These are phyloP conservation scores for Puma concolor DNA, from an alignment of 2,113 vertebrate species.

Conservation along the genomic window DNA sequence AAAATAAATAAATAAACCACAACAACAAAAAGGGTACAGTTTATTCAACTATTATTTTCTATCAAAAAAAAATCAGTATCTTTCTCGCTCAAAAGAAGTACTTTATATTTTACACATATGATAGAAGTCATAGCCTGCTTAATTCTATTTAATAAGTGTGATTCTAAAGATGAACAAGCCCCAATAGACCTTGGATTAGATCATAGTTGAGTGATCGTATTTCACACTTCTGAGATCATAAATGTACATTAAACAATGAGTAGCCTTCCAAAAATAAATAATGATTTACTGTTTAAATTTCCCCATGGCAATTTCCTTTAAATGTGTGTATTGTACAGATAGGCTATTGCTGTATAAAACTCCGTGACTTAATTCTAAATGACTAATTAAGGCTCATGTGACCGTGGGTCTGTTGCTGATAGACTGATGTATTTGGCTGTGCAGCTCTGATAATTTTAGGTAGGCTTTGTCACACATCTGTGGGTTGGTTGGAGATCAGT, in stretches of 20 bases:
- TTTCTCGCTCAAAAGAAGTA: slow-evolving; percentile 77
- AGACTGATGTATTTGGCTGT: neutral
- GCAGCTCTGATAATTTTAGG: neutral
- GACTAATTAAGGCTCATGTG: neutral
- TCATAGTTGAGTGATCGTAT: slow-evolving; percentile 78
- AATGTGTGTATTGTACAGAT: neutral
- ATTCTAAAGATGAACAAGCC: slow-evolving; percentile 75
- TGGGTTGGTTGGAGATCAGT: neutral
- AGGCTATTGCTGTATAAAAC: neutral
- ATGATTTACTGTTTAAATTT: slow-evolving; percentile 65
- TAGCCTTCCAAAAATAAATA: slow-evolving; percentile 76
- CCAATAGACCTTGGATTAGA: slow-evolving; percentile 73
- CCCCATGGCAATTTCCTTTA: neutral
- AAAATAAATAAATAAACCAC: no score
- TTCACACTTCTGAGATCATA: slow-evolving; percentile 54
- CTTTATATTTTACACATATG: slow-evolving; percentile 73
- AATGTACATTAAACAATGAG: slow-evolving; percentile 65
- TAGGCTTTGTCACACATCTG: neutral
- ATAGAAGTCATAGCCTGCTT: slow-evolving; percentile 72
- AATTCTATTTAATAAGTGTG: slow-evolving; percentile 79
- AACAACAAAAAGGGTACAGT: neutral
- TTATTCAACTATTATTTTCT: slow-evolving; percentile 65
- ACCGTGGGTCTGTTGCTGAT: neutral
- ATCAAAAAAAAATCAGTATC: slow-evolving; percentile 60
- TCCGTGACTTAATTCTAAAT: neutral